Base-by-base conservation (phyloP, 2,888 invertebrate genomes). In the Antheraea yamamai region DNA sequence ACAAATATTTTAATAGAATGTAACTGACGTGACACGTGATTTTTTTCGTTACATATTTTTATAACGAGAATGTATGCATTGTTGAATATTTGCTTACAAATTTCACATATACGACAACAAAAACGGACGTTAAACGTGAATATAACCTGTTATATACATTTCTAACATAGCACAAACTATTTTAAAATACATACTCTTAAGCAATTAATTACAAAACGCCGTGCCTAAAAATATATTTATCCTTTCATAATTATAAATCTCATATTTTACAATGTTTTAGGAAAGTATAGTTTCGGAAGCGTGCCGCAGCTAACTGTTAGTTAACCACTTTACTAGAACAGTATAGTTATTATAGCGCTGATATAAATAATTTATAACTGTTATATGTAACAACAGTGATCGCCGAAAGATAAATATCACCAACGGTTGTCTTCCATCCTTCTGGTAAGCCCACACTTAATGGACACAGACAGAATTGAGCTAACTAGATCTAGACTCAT, bases 151-250 rank as follows among this genome's bases (percentile, higher is more conserved):
- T 23, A 61, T 66, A 66, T 26, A 66, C 64, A 66, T 30, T 30
- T 66, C 64, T 30, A 4, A 16, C 26, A 66, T 16, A 66, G 30
- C 16, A 66, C 26, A 66, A 26, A 30, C 6, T 16, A 26, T 30
- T 16, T 30, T 16, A 66, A 61, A 30, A 66, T 66, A 66, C 18
- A 66, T 30, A 66, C 18, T 64, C 23, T 66, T 66, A 66, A 66
- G 16, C 30, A 30, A 66, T 66, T 26, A 66, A 30, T 30, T 66
- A 61, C n/a, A 14, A 26, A 30, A 66, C 64, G 64, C 30, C 61
- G 64, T 66, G 64, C 64, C 64, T 66, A 30, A 66, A 64, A 66
- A 66, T 30, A 66, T 30, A 23, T 64, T 2, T 58, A 55, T 58
- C 1, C n/a, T 1, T 58, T 26, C 23, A 64, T 10, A 64, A 26